phyloP scores from a whole-genome alignment of 37 sponge, comb jelly and placozoan genomes.

The Geodia barretti region DNA sequence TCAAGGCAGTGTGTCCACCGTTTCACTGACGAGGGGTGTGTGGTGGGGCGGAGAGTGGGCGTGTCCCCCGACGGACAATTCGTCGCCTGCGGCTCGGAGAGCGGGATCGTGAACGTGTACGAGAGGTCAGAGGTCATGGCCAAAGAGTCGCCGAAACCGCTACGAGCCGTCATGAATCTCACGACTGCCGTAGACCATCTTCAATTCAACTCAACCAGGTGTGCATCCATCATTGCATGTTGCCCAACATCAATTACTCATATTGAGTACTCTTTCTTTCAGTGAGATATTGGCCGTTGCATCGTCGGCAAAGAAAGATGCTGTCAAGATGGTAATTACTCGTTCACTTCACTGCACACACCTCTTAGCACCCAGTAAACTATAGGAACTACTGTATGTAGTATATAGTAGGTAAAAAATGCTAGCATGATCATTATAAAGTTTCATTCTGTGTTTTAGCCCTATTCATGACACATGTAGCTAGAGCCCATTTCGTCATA shows the following conservation, averaged over 20 bases:
- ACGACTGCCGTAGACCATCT: constrained; percentile 61
- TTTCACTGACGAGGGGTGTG: constrained; percentile 87
- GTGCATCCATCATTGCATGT: too few relatives aligned
- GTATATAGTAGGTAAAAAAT: neutral
- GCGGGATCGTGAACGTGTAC: constrained; percentile 92
- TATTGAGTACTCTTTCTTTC: too few relatives aligned
- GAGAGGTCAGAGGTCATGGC: constrained; percentile 23
- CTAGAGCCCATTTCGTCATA: neutral
- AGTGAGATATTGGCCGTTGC: constrained; percentile 87
- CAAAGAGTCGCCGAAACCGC: constrained; percentile 58
- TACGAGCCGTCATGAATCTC: constrained; percentile 78
- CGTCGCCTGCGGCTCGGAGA: constrained; percentile 81
- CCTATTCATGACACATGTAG: too few relatives aligned
- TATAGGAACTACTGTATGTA: neutral
- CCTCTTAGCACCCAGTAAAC: neutral
- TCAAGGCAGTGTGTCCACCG: constrained; percentile 79
- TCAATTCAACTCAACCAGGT: constrained; percentile 78
- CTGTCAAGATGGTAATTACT: constrained; percentile 70
- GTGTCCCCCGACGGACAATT: constrained; percentile 57
- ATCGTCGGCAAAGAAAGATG: constrained; percentile 74
- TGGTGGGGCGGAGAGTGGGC: constrained; percentile 48
- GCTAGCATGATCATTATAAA: neutral
- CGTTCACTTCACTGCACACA: neutral
- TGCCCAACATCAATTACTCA: too few relatives aligned
- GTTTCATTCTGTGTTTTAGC: too few relatives aligned